These are phyloP conservation scores for Ephestia elutella DNA, from an alignment of 1,140 invertebrate species.

Conservation along the genomic window DNA sequence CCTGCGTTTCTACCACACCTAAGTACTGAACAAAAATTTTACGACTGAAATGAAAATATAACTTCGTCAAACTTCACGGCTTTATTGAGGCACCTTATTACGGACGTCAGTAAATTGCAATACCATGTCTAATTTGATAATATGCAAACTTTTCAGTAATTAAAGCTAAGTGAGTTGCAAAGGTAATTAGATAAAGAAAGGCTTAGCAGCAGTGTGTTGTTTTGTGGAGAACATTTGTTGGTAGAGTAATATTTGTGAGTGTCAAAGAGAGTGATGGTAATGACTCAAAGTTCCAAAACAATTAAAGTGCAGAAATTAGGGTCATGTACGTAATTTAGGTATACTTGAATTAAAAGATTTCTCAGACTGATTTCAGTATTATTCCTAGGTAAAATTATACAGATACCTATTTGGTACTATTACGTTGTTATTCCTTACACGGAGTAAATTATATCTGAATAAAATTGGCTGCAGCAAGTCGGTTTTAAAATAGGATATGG, in stretches of 20 bases:
- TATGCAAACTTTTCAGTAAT: conserved; percentile 2
- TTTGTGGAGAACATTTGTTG: background rate
- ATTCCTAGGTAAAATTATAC: too few species aligned
- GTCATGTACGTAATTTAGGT: background rate
- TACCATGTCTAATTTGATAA: conserved; percentile 2
- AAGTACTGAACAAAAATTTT: background rate
- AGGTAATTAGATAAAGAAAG: conserved; percentile 2
- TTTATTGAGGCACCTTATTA: background rate
- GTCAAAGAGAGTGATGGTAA: background rate
- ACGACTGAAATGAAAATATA: background rate
- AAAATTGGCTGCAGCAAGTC: too few species aligned
- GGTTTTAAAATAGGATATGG: too few species aligned
- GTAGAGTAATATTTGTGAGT: background rate
- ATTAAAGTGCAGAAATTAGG: background rate
- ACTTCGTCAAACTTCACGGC: background rate
- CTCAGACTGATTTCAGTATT: too few species aligned
- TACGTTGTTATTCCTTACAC: too few species aligned
- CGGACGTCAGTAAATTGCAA: background rate
- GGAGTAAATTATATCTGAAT: too few species aligned
- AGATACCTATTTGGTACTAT: too few species aligned
- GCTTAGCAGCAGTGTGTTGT: background rate
- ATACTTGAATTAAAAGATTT: too few species aligned
- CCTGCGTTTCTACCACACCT: background rate
- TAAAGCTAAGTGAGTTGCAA: background rate
- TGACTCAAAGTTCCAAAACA: background rate